Percentiles rank a stretch among this genome's conserved stretches.
Conservation (phyloP, 2,113 vertebrate species). For the Holacanthus passer region DNA sequence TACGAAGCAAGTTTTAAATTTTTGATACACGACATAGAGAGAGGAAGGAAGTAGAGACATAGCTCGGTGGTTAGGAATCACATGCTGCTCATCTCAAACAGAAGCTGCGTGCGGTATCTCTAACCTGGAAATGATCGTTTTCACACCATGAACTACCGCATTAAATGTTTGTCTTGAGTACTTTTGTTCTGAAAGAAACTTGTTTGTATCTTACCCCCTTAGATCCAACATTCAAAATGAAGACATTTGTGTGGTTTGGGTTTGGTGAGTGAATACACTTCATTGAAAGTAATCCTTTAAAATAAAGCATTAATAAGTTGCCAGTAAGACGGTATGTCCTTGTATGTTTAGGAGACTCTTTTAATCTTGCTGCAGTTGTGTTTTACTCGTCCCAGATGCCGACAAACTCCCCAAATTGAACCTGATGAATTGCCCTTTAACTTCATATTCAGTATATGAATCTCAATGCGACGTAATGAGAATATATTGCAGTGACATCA, state of each 20-base stretch:
- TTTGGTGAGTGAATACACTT: slow-evolving; percentile 65
- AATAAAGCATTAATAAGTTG: neutral
- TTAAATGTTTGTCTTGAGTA: neutral
- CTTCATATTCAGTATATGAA: neutral
- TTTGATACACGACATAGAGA: neutral
- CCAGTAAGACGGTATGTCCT: neutral
- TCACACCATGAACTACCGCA: neutral
- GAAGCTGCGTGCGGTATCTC: neutral
- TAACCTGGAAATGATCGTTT: neutral
- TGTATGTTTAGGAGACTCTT: neutral
- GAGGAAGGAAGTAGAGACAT: slow-evolving; percentile 47
- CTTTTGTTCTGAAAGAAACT: neutral
- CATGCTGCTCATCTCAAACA: slow-evolving; percentile 46
- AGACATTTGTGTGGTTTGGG: slow-evolving; percentile 33
- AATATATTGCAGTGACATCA: neutral
- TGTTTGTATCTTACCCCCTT: neutral
- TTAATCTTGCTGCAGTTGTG: neutral
- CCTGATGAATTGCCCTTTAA: neutral
- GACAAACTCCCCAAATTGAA: neutral
- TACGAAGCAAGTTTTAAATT: neutral
- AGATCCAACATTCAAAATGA: slow-evolving; percentile 48
- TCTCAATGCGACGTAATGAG: neutral
- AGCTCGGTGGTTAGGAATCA: slow-evolving; percentile 59
- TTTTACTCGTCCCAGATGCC: neutral
- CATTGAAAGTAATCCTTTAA: neutral